Evolutionary conservation across 2,888 invertebrate species (phyloP), one percentile per base, ranked within the genome.

Genomic region (Eupithecia exiguata): DNA sequence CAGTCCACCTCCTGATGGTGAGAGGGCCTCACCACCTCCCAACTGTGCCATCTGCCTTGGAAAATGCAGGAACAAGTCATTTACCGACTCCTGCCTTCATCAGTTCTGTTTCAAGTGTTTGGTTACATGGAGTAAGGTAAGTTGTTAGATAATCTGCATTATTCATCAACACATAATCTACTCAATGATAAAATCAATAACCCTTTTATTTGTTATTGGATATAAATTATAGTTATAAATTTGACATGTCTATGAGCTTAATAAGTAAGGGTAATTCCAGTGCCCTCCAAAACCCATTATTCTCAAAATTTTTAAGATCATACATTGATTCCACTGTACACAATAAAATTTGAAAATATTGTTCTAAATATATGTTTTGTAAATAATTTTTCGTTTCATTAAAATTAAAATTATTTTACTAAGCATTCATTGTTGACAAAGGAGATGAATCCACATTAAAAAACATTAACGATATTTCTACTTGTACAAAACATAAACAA

Each of bases 31-130:
- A 38, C 97, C 98, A 1, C 97, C 97, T 1, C 97, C 97, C 5
- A 97, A 97, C 87, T 99, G 99, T 95, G 97, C 98, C 68, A 99
- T 99, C 87, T 99, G 99, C 85, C 95, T 99, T 74, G 98, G 98
- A 35, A 96, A 96, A 79, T 96, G 98, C 84, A 96, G 96, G 74
- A 98, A 99, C 87, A 98, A 97, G 87, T 98, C 98, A 40, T 98
- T 98, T 88, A 98, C 98, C 0, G 97, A 99, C 88, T 97, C 97
- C 69, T 99, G 99, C 88, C 96, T 97, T 88, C 99, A 99, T 91
- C 97, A 97, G 88, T 99, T 99, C 89, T 99, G 99, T 89, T 99
- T 98, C 88, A 97, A 96, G 79, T 99, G 99, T 87, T 95, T 99
- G 43, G 91, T 98, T 76, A 97, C 98, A 86, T 99, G 99, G 99